These are phyloP conservation scores for Microctonus hyperodae DNA, from an alignment of 2,888 invertebrate species.

Conservation along the genomic window DNA sequence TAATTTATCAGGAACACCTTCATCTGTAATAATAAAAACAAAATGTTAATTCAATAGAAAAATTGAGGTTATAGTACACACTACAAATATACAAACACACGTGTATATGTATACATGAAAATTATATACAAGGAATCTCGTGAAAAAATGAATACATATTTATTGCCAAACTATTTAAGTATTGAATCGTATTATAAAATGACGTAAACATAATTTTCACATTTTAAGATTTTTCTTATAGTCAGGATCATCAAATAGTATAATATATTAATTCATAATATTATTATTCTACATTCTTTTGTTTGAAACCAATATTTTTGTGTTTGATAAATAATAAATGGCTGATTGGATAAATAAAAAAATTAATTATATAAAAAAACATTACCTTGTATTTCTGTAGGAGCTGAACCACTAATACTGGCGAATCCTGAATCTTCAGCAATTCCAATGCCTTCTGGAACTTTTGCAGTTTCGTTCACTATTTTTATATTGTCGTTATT, in stretches of 20 bases:
- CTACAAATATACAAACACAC: not conserved
- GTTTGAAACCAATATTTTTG: not conserved
- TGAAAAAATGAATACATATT: not conserved
- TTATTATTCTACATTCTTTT: not conserved
- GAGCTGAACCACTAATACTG: slow-evolving; percentile 37
- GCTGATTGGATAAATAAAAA: no score
- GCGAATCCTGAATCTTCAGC: slow-evolving; percentile 42
- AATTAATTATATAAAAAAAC: not conserved
- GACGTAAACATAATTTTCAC: not conserved
- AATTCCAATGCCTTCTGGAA: slow-evolving; percentile 34
- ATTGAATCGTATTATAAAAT: not conserved
- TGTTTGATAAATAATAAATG: no score
- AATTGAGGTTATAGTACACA: not conserved
- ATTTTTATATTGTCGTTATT: not conserved
- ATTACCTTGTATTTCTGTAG: slow-evolving; percentile 23
- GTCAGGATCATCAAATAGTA: not conserved
- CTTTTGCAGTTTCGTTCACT: not conserved
- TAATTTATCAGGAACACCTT: not conserved
- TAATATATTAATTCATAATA: not conserved
- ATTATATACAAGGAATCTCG: not conserved
- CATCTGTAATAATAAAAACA: not conserved
- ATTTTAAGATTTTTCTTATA: not conserved
- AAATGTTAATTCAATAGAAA: not conserved
- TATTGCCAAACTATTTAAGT: not conserved
- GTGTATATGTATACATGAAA: not conserved